These are phyloP conservation scores for Ctena decussata DNA, from an alignment of 2,888 invertebrate species.

Conservation along the genomic window DNA sequence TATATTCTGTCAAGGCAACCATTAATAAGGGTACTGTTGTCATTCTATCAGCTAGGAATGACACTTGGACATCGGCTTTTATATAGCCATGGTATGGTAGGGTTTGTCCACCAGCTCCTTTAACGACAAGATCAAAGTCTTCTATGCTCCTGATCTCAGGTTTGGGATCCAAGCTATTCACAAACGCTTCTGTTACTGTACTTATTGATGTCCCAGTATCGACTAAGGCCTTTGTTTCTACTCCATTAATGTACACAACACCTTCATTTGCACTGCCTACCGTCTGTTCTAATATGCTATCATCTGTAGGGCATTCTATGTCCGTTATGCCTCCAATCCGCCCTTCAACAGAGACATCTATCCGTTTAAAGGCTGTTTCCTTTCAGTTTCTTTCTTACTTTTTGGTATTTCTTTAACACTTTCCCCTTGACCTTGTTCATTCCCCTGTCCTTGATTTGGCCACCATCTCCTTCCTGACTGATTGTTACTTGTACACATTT, in stretches of 20 bases:
- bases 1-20: constrained; percentile 17
- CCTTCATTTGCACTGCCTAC: constrained; percentile 16
- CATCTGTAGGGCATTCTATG: constrained; percentile 10
- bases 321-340: not conserved
- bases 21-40: not conserved
- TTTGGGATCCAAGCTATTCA: constrained; percentile 4
- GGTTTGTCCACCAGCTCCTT: constrained; percentile 7
- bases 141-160: constrained; percentile 1
- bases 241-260: not conserved
- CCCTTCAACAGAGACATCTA: constrained; percentile 6
- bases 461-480: not conserved
- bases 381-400: not conserved
- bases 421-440: not conserved
- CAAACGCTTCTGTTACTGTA: not conserved
- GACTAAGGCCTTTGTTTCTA: not conserved
- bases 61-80: not conserved
- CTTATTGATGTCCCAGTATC: too few species aligned
- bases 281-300: not conserved
- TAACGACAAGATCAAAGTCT: constrained; percentile 3
- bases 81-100: constrained; percentile 29
- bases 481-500: not conserved
- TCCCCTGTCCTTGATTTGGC: not conserved
- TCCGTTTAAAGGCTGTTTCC: too few species aligned
- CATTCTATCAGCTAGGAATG: not conserved
- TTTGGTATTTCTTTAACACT: not conserved